phyloP scores from a whole-genome alignment of 2,888 invertebrate genomes.

The Volucella inflata region DNA sequence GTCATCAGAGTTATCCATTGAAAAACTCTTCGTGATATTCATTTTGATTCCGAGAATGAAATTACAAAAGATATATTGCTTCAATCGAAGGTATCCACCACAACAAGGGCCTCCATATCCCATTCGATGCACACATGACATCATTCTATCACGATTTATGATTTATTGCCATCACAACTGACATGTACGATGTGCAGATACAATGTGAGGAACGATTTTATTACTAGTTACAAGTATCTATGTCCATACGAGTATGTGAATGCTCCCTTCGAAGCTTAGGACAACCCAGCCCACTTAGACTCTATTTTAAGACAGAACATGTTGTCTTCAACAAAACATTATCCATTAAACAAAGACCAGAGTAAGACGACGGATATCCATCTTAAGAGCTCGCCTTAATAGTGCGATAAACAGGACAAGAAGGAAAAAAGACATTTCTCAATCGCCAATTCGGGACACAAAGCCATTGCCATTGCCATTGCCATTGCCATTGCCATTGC shows the following conservation, averaged over 20 bases:
- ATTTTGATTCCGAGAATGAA: conserved; percentile 50
- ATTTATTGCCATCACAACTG: conserved; percentile 67
- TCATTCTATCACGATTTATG: conserved; percentile 73
- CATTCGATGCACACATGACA: conserved; percentile 61
- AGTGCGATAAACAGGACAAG: conserved; percentile 23
- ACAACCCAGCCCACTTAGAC: conserved; percentile 30
- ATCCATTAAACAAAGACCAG: too few relatives aligned
- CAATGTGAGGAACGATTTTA: conserved; percentile 35
- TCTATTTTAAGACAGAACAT: conserved; percentile 47
- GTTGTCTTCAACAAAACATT: too few relatives aligned
- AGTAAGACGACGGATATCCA: too few relatives aligned
- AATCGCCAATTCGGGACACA: too few relatives aligned
- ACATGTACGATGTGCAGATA: conserved; percentile 23
- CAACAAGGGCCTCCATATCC: conserved; percentile 45
- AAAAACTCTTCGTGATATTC: neutral
- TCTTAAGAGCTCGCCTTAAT: neutral
- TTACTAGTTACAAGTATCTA: neutral
- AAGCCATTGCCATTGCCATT: neutral
- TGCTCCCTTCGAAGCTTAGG: neutral
- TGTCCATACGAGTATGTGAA: neutral
- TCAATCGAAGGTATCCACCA: conserved; percentile 35
- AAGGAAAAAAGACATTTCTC: conserved; percentile 9
- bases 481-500: neutral
- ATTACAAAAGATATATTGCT: conserved; percentile 56
- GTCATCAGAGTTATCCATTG: conserved; percentile 18